Percentiles rank a stretch among this genome's conserved stretches.
These are phyloP conservation scores for Papilio protenor DNA, from an alignment of 2,888 invertebrate species.

Conservation along the genomic window DNA sequence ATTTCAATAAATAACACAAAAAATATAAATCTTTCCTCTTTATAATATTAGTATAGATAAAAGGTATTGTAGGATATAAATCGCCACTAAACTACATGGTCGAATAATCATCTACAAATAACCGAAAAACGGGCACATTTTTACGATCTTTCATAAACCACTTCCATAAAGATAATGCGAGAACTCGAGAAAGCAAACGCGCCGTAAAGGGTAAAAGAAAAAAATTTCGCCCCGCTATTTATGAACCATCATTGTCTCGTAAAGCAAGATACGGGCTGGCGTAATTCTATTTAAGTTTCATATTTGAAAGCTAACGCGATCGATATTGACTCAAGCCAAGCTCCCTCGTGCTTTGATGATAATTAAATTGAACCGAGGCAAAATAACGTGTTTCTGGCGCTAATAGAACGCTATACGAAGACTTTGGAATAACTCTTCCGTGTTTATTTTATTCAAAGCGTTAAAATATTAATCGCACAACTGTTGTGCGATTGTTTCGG, in stretches of 20 bases:
- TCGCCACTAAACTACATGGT: conserved; percentile 2
- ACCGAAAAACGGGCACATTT: conserved; percentile 19
- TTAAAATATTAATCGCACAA: background rate
- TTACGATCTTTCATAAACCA: conserved; percentile 35
- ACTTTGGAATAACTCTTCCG: background rate
- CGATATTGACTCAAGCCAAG: conserved; percentile 32
- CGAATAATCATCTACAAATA: conserved; percentile 22
- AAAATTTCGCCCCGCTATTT: conserved; percentile 40
- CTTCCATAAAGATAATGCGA: conserved; percentile 37
- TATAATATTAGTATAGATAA: no score
- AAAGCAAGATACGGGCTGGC: conserved; percentile 41
- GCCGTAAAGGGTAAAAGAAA: conserved; percentile 40
- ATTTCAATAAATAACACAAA: no score
- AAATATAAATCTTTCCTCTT: no score
- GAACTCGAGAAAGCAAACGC: conserved; percentile 35
- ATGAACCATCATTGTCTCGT: conserved; percentile 41
- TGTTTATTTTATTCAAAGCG: background rate
- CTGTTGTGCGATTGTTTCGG: no score
- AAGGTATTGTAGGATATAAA: background rate
- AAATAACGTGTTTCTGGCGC: conserved; percentile 23
- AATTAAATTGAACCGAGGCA: conserved; percentile 31
- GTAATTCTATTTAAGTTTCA: conserved; percentile 38
- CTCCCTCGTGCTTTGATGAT: conserved; percentile 30
- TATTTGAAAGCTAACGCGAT: conserved; percentile 2
- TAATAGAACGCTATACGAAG: background rate